These are phyloP conservation scores for Euplexia lucipara DNA, from an alignment of 2,888 invertebrate genomes.

Conservation along the genomic window DNA sequence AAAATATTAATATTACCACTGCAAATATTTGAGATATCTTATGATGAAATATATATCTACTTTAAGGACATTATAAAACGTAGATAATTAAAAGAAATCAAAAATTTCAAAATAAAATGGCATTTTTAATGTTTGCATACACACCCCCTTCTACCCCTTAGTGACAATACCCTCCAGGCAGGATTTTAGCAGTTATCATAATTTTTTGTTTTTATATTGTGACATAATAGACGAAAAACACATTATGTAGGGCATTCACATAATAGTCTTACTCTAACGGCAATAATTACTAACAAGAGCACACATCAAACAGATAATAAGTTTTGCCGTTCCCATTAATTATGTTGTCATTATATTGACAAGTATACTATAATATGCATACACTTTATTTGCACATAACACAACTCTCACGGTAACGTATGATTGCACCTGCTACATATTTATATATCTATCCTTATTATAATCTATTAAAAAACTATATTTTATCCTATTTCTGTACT, in stretches of 20 bases:
- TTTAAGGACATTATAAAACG: slow-evolving; percentile 92
- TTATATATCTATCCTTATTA: slow-evolving; percentile 23
- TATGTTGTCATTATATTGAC: slow-evolving; percentile 59
- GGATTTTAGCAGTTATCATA: slow-evolving; percentile 78
- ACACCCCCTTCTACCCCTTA: slow-evolving; percentile 72
- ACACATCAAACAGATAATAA: slow-evolving; percentile 47
- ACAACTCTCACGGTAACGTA: slow-evolving; percentile 51
- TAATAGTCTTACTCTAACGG: slow-evolving; percentile 85
- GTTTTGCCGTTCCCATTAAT: slow-evolving; percentile 72
- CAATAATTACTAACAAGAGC: slow-evolving; percentile 58
- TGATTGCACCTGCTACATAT: slow-evolving; percentile 49
- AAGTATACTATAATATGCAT: slow-evolving; percentile 34
- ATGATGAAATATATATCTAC: slow-evolving; percentile 92
- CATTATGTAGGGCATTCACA: slow-evolving; percentile 40
- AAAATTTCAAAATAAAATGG: slow-evolving; percentile 90
- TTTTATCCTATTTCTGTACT: slow-evolving; percentile 5
- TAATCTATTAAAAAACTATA: slow-evolving; percentile 16
- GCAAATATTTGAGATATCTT: slow-evolving; percentile 92
- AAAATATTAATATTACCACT: slow-evolving; percentile 91
- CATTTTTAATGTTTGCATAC: slow-evolving; percentile 87
- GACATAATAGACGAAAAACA: slow-evolving; percentile 55
- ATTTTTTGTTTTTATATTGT: slow-evolving; percentile 88
- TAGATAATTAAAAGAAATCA: slow-evolving; percentile 92
- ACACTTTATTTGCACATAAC: slow-evolving; percentile 44
- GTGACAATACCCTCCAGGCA: slow-evolving; percentile 57